Evolutionary conservation across 1,140 invertebrate genomes (phyloP).

Genomic region (Saccostrea echinata): DNA sequence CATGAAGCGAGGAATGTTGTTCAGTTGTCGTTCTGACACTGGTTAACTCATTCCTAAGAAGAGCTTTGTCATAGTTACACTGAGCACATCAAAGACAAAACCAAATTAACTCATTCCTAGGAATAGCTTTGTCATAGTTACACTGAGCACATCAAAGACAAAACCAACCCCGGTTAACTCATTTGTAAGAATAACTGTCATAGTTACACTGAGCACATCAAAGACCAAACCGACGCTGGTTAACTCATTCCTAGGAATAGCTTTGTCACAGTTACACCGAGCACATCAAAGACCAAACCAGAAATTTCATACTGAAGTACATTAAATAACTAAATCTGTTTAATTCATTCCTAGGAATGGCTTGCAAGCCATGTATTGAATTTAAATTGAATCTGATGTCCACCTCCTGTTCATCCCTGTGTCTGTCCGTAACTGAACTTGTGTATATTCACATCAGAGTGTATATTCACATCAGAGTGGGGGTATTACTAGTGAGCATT

Average conservation of each 20-base stretch:
- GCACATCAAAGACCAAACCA: neutral
- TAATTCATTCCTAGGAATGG: too few relatives aligned
- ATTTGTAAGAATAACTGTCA: conserved; percentile 67
- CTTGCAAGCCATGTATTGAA: too few relatives aligned
- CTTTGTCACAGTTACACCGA: conserved; percentile 79
- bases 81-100: too few relatives aligned
- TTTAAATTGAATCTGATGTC: too few relatives aligned
- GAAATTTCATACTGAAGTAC: too few relatives aligned
- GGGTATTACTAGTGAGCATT: too few relatives aligned
- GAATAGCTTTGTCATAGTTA: conserved; percentile 76
- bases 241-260: conserved; percentile 54
- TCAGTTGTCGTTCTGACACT: conserved; percentile 65
- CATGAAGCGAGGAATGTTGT: conserved; percentile 49
- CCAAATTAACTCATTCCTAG: conserved; percentile 52
- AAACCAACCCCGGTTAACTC: conserved; percentile 52
- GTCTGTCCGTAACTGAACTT: too few relatives aligned
- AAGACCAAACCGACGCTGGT: too few relatives aligned
- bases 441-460: too few relatives aligned
- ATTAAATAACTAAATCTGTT: too few relatives aligned
- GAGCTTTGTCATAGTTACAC: conserved; percentile 77
- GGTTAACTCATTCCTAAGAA: conserved; percentile 53
- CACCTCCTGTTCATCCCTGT: too few relatives aligned
- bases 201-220: conserved; percentile 77
- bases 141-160: conserved; percentile 73
- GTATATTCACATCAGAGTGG: too few relatives aligned